Base-by-base conservation (phyloP, 2,797 vertebrate species). In the Macrochelys suwanniensis region DNA sequence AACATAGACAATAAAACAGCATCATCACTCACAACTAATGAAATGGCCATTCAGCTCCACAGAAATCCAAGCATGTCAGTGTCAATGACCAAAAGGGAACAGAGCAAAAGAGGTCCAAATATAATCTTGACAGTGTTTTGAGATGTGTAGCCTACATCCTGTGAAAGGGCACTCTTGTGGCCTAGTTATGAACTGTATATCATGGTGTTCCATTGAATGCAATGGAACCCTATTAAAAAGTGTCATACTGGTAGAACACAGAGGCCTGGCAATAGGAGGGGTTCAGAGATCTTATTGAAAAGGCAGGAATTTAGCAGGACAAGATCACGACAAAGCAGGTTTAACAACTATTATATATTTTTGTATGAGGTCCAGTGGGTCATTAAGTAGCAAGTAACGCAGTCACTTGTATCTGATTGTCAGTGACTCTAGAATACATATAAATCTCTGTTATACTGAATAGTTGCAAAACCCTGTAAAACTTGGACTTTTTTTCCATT, bases 331-430 rank as follows among this genome's bases (percentile, higher is more conserved):
- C 6, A 85, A 91, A 91, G 0, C 42, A 81, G 91, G 85, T 11
- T 51, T 33, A 85, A 16, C 81, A 59, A 65, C 57, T 88, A 76
- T 80, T 71, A 17, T 10, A 17, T 61, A 68, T 80, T 84, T 50
- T 65, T 45, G 26, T 51, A 42, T 17, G 2, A 28, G n/a, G 23
- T 11, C 82, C 6, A 71, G 85, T 83, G 84, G 61, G 68, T 90
- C 85, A 33, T 82, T 83, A 82, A 89, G 83, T 5, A 92, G 33
- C 59, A 93, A 90, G 90, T 31, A 81, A 91, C 7, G 28, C n/a
- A 94, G 86, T 87, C 86, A 56, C 79, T 89, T 94, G 65, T 85
- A 80, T 78, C 68, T 86, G 57, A 96, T 92, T 96, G 92, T 93
- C 7, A 2, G n/a, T 76, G 87, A 88, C 33, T 86, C 76, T 49